Percentiles rank a stretch among this genome's conserved stretches.
phyloP scores from a whole-genome alignment of 2,888 invertebrate genomes.

The Aleiodes leptofemur region DNA sequence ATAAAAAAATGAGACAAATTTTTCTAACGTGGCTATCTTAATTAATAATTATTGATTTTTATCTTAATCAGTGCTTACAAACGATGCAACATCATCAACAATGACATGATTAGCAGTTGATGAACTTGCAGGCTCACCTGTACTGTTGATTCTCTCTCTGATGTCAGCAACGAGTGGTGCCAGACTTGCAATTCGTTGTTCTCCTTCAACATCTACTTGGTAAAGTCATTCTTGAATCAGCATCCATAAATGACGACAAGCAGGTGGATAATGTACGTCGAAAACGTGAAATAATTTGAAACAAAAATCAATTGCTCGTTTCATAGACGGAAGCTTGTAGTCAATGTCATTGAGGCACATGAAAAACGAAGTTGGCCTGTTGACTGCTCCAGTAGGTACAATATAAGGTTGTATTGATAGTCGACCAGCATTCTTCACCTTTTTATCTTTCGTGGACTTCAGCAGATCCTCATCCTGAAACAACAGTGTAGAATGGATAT shows the following conservation, averaged over 20 bases:
- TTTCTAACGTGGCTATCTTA: no score
- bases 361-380: background rate
- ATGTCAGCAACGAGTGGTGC: background rate
- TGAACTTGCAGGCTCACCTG: no score
- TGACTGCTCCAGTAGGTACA: background rate
- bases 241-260: slow-evolving; percentile 2
- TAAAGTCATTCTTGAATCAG: slow-evolving; percentile 1
- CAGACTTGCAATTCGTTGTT: slow-evolving; percentile 29
- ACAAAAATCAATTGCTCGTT: background rate
- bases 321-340: background rate
- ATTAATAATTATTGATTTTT: no score
- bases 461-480: background rate
- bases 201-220: slow-evolving; percentile 23
- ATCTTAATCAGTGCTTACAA: no score
- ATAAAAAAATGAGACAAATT: no score
- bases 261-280: background rate
- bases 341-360: background rate
- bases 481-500: background rate
- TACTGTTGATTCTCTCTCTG: no score
- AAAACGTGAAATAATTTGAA: background rate
- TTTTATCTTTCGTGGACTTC: background rate
- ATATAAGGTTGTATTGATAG: background rate
- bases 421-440: background rate
- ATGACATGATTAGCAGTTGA: no score
- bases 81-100: no score